phyloP scores from a whole-genome alignment of 2,888 invertebrate species.

The Lasioglossum vierecki region DNA sequence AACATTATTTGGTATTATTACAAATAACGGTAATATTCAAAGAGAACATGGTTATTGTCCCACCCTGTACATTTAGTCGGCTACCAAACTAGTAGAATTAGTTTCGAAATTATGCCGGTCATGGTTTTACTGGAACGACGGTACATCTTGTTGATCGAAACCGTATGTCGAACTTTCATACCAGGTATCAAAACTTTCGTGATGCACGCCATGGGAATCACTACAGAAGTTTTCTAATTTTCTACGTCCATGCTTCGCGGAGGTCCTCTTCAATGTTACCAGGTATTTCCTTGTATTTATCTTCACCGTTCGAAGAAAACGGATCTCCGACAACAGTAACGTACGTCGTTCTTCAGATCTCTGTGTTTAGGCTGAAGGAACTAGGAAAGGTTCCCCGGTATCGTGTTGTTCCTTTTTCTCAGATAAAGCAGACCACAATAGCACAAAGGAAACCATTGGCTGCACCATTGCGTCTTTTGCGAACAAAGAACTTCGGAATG shows the following conservation, averaged over 20 bases:
- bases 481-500: background rate
- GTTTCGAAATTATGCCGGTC: background rate
- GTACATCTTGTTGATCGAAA: background rate
- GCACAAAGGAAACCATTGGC: conserved; percentile 41
- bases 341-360: background rate
- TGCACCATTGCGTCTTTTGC: background rate
- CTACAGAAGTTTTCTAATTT: conserved; percentile 4
- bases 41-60: no score
- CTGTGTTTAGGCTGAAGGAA: background rate
- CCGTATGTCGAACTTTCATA: background rate
- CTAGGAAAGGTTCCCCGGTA: conserved; percentile 12
- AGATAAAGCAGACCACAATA: conserved; percentile 2
- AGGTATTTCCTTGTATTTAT: background rate
- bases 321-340: background rate
- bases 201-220: background rate
- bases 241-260: background rate
- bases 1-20: no score
- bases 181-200: background rate
- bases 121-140: background rate
- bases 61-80: no score
- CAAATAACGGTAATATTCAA: no score
- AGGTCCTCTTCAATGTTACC: background rate
- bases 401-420: conserved; percentile 19
- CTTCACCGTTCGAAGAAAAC: conserved; percentile 20
- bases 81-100: background rate